Percentiles rank a stretch among this genome's conserved stretches.
phyloP scores from a whole-genome alignment of 1,140 invertebrate species.

The Trachymyrmex septentrionalis region DNA sequence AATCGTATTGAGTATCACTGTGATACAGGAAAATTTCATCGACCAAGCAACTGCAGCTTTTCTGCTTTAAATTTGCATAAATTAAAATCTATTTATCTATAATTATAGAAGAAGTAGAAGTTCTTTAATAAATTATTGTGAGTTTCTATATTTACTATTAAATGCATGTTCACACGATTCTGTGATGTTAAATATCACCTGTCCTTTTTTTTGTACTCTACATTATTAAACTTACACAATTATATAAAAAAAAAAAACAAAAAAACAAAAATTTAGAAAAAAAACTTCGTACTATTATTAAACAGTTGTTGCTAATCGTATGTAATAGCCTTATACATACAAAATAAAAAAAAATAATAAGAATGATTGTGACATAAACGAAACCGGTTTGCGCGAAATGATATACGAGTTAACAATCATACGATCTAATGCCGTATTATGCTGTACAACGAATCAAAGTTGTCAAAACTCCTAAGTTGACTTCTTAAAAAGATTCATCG shows the following conservation, averaged over 20 bases:
- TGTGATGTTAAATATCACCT: background rate
- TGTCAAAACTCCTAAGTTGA: constrained; percentile 15
- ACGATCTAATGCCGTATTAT: background rate
- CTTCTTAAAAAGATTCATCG: constrained; percentile 32
- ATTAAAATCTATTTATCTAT: background rate
- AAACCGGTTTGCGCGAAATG: background rate
- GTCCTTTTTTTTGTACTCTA: background rate
- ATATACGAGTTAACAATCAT: background rate
- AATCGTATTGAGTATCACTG: constrained; percentile 20
- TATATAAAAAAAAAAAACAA: background rate
- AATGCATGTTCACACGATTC: background rate
- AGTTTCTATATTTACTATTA: background rate
- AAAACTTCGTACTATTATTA: background rate
- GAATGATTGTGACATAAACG: background rate
- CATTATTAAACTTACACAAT: background rate
- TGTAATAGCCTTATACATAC: background rate
- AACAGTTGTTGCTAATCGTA: background rate
- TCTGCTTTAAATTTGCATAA: background rate
- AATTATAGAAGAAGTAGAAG: background rate
- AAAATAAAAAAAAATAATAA: background rate
- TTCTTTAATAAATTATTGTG: background rate
- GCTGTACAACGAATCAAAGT: background rate
- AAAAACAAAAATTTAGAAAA: background rate
- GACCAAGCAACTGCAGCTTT: background rate
- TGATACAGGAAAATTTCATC: background rate